These are phyloP conservation scores for Agonum fuliginosum DNA, from an alignment of 2,888 invertebrate species.

Conservation along the genomic window DNA sequence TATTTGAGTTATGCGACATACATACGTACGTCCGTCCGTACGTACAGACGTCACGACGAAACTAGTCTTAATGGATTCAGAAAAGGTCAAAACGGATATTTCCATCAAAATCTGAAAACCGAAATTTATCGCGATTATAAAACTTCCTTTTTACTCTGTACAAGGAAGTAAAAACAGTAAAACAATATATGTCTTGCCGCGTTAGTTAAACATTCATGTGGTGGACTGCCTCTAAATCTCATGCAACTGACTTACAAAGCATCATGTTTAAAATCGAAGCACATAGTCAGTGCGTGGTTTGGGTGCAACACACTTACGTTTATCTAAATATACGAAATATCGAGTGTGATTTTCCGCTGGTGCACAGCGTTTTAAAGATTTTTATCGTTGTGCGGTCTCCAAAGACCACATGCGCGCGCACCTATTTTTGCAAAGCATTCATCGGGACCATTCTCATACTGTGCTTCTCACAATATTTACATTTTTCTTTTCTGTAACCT, in stretches of 20 bases:
- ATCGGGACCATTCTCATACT: neutral
- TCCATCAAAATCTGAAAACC: too few species aligned
- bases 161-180: too few species aligned
- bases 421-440: neutral
- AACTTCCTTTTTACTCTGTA: too few species aligned
- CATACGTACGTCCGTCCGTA: too few species aligned
- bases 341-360: conserved; percentile 36
- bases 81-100: too few species aligned
- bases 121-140: too few species aligned
- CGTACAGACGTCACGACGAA: too few species aligned
- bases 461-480: neutral
- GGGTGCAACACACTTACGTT: conserved; percentile 22
- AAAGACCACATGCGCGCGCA: conserved; percentile 20
- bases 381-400: conserved; percentile 26
- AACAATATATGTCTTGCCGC: neutral
- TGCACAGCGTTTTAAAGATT: conserved; percentile 41
- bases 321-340: conserved; percentile 45
- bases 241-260: conserved; percentile 33
- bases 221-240: conserved; percentile 20
- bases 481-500: conserved; percentile 1
- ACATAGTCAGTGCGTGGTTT: conserved; percentile 26
- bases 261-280: conserved; percentile 7
- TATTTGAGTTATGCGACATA: too few species aligned
- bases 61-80: too few species aligned
- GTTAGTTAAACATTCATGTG: conserved; percentile 22